A percentile compares a stretch with the other conserved stretches of the same genome.
phyloP scores from a whole-genome alignment of 2,888 invertebrate species.

The Cryptocephalus primarius region DNA sequence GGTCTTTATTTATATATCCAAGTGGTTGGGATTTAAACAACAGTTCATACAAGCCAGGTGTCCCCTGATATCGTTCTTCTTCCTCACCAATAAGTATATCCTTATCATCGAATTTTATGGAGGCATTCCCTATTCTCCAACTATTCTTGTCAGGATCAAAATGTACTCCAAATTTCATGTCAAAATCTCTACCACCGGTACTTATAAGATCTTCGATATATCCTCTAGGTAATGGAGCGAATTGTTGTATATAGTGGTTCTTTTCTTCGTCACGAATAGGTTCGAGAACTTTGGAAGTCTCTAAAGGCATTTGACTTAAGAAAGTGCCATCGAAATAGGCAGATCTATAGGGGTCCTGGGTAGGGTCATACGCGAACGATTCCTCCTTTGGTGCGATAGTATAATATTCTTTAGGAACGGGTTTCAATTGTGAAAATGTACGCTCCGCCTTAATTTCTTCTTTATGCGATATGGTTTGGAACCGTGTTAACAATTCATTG shows the following conservation, averaged over 20 bases:
- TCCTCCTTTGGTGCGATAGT: background rate
- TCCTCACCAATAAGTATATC: background rate
- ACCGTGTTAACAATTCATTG: background rate
- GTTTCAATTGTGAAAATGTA: too few species aligned
- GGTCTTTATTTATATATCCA: background rate
- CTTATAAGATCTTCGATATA: too few species aligned
- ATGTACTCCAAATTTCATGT: too few species aligned
- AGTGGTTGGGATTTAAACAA: constrained; percentile 2
- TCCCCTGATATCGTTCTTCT: constrained; percentile 1
- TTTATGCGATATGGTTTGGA: too few species aligned
- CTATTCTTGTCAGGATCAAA: too few species aligned
- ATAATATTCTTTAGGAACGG: background rate
- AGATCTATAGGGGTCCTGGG: too few species aligned
- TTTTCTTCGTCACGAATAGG: too few species aligned
- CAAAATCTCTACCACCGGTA: too few species aligned
- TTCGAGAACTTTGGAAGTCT: too few species aligned
- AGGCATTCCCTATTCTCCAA: background rate
- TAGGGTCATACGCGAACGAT: background rate
- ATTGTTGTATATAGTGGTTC: too few species aligned
- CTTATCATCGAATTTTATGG: constrained; percentile 1
- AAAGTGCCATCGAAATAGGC: background rate
- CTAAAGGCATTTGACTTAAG: background rate
- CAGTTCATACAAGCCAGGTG: constrained; percentile 3
- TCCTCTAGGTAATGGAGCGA: too few species aligned
- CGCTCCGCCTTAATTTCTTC: background rate